Conservation (phyloP, 2,797 vertebrate species). For the Acomys russatus region DNA sequence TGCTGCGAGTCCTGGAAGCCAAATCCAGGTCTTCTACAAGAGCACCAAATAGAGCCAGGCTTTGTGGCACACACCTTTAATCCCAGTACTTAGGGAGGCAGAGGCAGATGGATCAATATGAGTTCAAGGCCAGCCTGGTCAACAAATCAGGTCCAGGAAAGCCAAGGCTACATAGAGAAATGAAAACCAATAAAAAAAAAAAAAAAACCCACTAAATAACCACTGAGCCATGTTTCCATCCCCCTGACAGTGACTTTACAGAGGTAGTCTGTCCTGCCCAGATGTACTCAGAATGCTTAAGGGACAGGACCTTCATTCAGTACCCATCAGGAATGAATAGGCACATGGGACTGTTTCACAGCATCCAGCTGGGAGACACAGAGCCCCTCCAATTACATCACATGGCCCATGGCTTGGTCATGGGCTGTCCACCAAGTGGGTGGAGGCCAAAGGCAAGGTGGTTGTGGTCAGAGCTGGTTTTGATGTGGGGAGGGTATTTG, state of each 20-base stretch:
- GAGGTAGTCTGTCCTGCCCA: background rate
- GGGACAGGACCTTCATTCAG: background rate
- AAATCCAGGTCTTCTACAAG: background rate
- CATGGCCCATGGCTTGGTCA: background rate
- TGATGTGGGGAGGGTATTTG: slow-evolving; percentile 31
- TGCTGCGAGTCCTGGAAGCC: background rate
- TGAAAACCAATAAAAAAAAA: no score
- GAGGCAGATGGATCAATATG: no score
- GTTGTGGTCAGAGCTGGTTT: background rate
- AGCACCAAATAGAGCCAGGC: background rate
- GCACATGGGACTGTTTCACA: background rate
- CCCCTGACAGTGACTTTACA: background rate
- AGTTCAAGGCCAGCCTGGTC: no score
- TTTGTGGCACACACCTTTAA: no score
- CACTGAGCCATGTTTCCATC: no score
- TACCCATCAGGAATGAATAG: background rate
- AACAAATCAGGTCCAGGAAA: no score
- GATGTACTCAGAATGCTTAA: background rate
- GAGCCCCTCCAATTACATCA: background rate
- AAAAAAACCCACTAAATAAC: background rate
- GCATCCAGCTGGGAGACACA: background rate
- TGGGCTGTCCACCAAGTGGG: background rate
- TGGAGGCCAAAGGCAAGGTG: background rate
- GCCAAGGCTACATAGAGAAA: no score
- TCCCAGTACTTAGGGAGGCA: no score